Conservation (phyloP, 2,113 vertebrate species). For the Axis porcinus region DNA sequence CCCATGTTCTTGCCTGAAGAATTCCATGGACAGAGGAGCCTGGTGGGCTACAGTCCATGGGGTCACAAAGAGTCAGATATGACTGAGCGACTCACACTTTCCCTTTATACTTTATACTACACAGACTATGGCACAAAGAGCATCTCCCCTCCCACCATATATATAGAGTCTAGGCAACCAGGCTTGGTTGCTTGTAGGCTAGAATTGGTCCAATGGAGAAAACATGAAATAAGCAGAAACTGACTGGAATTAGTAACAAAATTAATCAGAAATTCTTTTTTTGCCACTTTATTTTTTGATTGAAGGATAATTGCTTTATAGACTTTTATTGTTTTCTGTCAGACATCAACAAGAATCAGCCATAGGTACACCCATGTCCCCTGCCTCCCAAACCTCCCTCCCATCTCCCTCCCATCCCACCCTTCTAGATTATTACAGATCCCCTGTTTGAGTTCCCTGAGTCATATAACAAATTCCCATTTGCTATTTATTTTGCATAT, state of each 20-base stretch:
- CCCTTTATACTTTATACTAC: neutral
- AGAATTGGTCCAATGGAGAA: neutral
- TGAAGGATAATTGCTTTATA: neutral
- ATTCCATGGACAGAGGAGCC: neutral
- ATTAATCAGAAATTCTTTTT: neutral
- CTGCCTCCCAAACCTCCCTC: neutral
- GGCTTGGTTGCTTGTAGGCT: neutral
- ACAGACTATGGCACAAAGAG: fast-evolving
- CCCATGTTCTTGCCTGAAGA: neutral
- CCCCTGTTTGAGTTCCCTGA: neutral
- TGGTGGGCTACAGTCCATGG: neutral
- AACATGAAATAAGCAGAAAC: neutral
- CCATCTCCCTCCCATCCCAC: fast-evolving
- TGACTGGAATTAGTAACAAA: neutral
- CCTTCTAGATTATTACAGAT: neutral
- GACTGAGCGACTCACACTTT: neutral
- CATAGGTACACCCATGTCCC: neutral
- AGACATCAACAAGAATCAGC: neutral
- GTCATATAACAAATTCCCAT: neutral
- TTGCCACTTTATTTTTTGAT: neutral
- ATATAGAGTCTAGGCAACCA: neutral
- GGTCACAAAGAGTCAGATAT: neutral
- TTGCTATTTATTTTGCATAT: neutral
- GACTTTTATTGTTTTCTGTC: neutral
- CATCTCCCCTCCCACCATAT: no score